Evolutionary conservation across 2,888 invertebrate genomes (phyloP).

Genomic region (Epinotia nisella): DNA sequence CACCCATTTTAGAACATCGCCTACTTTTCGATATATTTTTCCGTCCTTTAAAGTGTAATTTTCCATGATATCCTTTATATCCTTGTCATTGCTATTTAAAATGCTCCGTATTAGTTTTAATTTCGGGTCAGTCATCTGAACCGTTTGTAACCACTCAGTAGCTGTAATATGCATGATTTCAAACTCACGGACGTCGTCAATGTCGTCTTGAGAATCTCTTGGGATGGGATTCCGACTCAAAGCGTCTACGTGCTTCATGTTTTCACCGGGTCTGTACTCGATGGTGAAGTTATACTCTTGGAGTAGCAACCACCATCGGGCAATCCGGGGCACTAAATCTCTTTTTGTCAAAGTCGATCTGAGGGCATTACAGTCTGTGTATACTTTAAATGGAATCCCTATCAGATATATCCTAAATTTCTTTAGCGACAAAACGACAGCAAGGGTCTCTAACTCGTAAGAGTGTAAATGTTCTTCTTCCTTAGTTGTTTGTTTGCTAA

Average conservation of each 20-base stretch:
- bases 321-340: conserved; percentile 15
- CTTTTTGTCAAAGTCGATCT: conserved; percentile 12
- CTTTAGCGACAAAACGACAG: conserved; percentile 12
- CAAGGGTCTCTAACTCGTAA: conserved; percentile 21
- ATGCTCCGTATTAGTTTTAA: conserved; percentile 5
- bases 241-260: conserved; percentile 23
- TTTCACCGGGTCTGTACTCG: conserved; percentile 11
- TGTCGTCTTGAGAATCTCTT: background rate
- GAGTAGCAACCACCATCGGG: conserved; percentile 15
- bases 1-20: conserved; percentile 8
- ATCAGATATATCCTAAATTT: conserved; percentile 17
- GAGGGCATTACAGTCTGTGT: conserved; percentile 17
- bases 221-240: conserved; percentile 4
- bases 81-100: background rate
- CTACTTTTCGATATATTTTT: conserved; percentile 11
- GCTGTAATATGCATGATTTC: conserved; percentile 5
- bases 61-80: background rate
- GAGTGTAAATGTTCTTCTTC: conserved; percentile 11
- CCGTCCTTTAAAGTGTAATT: conserved; percentile 2
- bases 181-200: background rate
- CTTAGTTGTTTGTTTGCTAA: conserved; percentile 54
- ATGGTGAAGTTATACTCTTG: conserved; percentile 22
- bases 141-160: conserved; percentile 15
- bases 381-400: conserved; percentile 12
- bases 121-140: conserved; percentile 16